Conservation (phyloP, 2,888 invertebrate genomes). For the Trissolcus brochymenae region DNA sequence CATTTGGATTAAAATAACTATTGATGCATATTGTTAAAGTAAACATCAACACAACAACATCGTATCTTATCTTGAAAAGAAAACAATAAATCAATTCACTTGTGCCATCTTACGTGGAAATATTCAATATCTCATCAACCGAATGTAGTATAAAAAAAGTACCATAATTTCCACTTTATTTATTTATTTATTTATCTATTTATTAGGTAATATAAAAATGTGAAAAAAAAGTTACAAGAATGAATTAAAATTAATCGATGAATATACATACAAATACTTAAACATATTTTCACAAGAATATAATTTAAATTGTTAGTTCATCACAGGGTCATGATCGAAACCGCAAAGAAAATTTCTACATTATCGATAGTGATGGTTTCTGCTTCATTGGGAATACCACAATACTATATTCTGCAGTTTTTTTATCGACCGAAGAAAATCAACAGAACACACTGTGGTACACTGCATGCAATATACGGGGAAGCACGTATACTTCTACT, state of each 20-base stretch:
- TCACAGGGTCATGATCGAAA: not conserved
- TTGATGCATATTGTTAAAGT: no score
- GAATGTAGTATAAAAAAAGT: not conserved
- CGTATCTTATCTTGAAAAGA: not conserved
- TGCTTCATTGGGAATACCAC: slow-evolving; percentile 35
- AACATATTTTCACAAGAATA: not conserved
- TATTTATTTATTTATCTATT: no score
- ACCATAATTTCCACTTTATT: no score
- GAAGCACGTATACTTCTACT: slow-evolving; percentile 20
- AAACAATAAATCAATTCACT: slow-evolving; percentile 12
- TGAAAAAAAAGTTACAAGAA: no score
- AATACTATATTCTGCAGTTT: slow-evolving; percentile 7
- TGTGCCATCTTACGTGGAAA: slow-evolving; percentile 35
- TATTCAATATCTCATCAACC: slow-evolving; percentile 5
- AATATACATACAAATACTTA: no score
- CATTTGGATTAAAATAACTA: no score
- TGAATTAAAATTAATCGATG: no score
- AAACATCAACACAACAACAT: no score
- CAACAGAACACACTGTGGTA: slow-evolving; percentile 20
- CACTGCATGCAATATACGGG: no score
- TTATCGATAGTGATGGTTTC: slow-evolving; percentile 44
- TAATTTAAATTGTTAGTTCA: slow-evolving; percentile 9
- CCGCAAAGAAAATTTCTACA: slow-evolving; percentile 38
- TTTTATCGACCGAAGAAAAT: slow-evolving; percentile 56
- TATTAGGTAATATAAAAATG: no score